A percentile compares a stretch with the other conserved stretches of the same genome.
These are phyloP conservation scores for Aplochiton taeniatus DNA, from an alignment of 2,797 vertebrate genomes.

Conservation along the genomic window DNA sequence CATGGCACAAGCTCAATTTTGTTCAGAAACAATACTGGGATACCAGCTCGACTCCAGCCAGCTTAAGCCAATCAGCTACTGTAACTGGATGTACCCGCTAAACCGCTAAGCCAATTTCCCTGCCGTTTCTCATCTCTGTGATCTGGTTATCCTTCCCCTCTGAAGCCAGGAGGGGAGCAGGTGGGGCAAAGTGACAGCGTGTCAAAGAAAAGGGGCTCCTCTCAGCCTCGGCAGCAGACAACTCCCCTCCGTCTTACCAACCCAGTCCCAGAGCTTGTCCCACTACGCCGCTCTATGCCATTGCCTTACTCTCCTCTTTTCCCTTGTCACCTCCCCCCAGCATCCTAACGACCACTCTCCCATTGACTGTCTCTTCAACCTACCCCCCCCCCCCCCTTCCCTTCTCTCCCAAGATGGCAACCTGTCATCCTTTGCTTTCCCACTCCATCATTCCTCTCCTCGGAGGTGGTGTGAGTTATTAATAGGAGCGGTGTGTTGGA, in stretches of 20 bases:
- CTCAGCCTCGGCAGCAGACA: no score
- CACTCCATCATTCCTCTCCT: background rate
- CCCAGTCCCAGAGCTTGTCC: no score
- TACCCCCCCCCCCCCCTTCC: background rate
- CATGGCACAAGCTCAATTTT: no score
- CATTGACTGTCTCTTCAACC: background rate
- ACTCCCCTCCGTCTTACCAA: no score
- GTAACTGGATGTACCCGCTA: constrained; percentile 18
- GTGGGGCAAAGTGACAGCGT: no score
- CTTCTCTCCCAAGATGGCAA: constrained; percentile 8
- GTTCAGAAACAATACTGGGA: no score
- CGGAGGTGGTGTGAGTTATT: constrained; percentile 30
- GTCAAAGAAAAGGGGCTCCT: no score
- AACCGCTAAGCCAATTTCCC: constrained; percentile 53
- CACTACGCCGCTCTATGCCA: no score
- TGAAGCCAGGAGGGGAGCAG: no score
- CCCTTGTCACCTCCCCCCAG: background rate
- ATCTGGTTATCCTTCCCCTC: constrained; percentile 50
- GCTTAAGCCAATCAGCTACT: constrained; percentile 3
- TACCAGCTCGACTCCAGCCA: background rate
- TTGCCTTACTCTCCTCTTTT: background rate
- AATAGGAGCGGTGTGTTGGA: constrained; percentile 30
- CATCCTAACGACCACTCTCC: no score
- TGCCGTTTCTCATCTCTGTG: constrained; percentile 38
- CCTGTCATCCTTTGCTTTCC: constrained; percentile 17